phyloP scores from a whole-genome alignment of 2,888 invertebrate genomes.

The Caprella mutica region DNA sequence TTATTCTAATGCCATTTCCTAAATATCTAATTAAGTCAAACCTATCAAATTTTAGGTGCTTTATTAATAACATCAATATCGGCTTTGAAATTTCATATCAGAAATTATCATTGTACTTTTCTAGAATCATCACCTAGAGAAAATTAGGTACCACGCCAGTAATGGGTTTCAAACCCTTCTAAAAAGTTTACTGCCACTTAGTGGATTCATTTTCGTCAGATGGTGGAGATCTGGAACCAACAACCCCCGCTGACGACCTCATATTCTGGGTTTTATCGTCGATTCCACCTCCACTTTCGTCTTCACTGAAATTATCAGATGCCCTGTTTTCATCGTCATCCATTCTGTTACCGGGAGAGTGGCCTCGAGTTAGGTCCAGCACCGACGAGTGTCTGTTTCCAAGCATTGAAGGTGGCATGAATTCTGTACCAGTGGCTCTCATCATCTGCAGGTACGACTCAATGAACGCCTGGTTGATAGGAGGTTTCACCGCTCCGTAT shows the following conservation, averaged over 20 bases:
- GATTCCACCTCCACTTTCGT: conserved; percentile 21
- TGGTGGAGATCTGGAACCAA: conserved; percentile 31
- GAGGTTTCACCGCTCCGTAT: conserved; percentile 52
- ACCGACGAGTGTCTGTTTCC: conserved; percentile 21
- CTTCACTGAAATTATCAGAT: conserved; percentile 32
- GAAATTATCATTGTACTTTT: no score
- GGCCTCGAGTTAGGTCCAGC: conserved; percentile 27
- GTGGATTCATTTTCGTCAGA: conserved; percentile 23
- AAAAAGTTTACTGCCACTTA: conserved; percentile 16
- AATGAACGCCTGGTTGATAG: conserved; percentile 64
- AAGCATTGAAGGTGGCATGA: conserved; percentile 17
- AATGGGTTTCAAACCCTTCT: conserved; percentile 28
- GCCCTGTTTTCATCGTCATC: conserved; percentile 22
- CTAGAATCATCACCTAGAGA: no score
- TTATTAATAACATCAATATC: no score
- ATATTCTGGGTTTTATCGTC: conserved; percentile 23
- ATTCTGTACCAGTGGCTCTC: conserved; percentile 42
- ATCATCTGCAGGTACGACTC: conserved; percentile 82
- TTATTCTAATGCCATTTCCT: no score
- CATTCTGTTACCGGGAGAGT: conserved; percentile 18
- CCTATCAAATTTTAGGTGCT: no score
- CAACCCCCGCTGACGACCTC: conserved; percentile 24
- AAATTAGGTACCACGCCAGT: conserved; percentile 30
- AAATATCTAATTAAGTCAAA: no score
- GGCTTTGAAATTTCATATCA: no score